These are phyloP conservation scores for Caiman crocodilus DNA, from an alignment of 2,797 vertebrate species.

Conservation along the genomic window DNA sequence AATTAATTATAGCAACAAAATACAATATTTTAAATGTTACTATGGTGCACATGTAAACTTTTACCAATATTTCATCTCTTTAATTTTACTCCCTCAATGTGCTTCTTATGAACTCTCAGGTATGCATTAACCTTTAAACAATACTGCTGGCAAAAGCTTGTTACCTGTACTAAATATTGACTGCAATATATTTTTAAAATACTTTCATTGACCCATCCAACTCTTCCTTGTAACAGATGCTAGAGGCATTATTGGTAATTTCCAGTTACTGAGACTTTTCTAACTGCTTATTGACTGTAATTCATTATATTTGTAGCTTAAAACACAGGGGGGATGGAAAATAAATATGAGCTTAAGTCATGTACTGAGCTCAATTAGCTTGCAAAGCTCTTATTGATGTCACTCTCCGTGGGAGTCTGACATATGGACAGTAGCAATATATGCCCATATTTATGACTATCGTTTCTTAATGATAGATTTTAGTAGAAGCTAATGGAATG, in stretches of 20 bases:
- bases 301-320: slow-evolving; percentile 53
- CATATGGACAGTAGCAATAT: not conserved
- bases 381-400: not conserved
- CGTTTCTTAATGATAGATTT: not conserved
- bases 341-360: not conserved
- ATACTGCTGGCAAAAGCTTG: not conserved
- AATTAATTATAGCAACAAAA: not conserved
- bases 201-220: not conserved
- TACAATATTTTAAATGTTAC: not conserved
- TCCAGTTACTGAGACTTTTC: slow-evolving; percentile 39
- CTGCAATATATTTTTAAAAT: slow-evolving; percentile 30
- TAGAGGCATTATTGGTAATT: slow-evolving; percentile 51
- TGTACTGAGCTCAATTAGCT: not conserved
- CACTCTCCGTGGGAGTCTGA: not conserved
- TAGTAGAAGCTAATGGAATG: not conserved
- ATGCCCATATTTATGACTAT: not conserved
- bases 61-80: not conserved
- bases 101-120: not conserved
- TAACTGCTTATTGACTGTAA: slow-evolving; percentile 45
- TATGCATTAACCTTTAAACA: not conserved
- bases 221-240: slow-evolving; percentile 51
- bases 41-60: not conserved
- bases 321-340: slow-evolving; percentile 23
- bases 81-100: not conserved
- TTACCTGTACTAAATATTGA: not conserved